Percentiles rank a stretch among this genome's conserved stretches.
These are phyloP conservation scores for Drosophila monieri DNA, from an alignment of 2,888 invertebrate species.

Conservation along the genomic window DNA sequence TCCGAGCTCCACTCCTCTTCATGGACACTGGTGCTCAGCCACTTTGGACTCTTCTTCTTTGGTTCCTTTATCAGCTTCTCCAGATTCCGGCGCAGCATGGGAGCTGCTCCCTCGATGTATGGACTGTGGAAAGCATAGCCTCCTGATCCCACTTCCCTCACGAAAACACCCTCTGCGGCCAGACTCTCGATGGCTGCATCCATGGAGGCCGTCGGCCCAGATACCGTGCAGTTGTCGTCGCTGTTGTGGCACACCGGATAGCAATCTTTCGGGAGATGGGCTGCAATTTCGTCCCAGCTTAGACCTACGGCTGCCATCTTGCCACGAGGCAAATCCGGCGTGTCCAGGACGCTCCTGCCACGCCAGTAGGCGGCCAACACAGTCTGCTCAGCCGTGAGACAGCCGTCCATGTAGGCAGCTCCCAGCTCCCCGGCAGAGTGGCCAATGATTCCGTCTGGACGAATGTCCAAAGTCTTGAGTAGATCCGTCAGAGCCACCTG, in stretches of 20 bases:
- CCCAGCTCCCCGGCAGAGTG: slow-evolving; percentile 91
- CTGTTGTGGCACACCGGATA: slow-evolving; percentile 97
- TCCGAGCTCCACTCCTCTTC: slow-evolving; percentile 91
- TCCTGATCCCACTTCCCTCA: slow-evolving; percentile 92
- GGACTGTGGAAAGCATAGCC: slow-evolving; percentile 96
- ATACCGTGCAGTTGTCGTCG: slow-evolving; percentile 95
- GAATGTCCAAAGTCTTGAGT: slow-evolving; percentile 89
- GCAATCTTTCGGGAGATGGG: slow-evolving; percentile 91
- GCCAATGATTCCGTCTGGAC: slow-evolving; percentile 97
- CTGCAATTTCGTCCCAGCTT: slow-evolving; percentile 91
- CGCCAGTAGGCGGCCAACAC: slow-evolving; percentile 97
- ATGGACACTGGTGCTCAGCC: slow-evolving; percentile 97
- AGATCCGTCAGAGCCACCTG: slow-evolving; percentile 97
- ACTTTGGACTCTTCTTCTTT: slow-evolving; percentile 90
- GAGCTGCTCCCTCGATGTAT: slow-evolving; percentile 93
- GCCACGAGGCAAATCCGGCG: slow-evolving; percentile 87
- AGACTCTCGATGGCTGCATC: slow-evolving; percentile 88
- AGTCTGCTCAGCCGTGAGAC: slow-evolving; percentile 96
- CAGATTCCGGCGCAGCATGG: slow-evolving; percentile 90
- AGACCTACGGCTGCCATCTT: slow-evolving; percentile 97
- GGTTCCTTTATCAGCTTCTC: slow-evolving; percentile 92
- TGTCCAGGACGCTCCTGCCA: slow-evolving; percentile 92
- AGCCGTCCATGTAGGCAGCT: slow-evolving; percentile 98
- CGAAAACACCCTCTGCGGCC: slow-evolving; percentile 91
- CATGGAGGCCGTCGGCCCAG: slow-evolving; percentile 91